A percentile compares a stretch with the other conserved stretches of the same genome.
Evolutionary conservation across 2,113 vertebrate species (phyloP).

Genomic region (Pachycephala philippinensis): DNA sequence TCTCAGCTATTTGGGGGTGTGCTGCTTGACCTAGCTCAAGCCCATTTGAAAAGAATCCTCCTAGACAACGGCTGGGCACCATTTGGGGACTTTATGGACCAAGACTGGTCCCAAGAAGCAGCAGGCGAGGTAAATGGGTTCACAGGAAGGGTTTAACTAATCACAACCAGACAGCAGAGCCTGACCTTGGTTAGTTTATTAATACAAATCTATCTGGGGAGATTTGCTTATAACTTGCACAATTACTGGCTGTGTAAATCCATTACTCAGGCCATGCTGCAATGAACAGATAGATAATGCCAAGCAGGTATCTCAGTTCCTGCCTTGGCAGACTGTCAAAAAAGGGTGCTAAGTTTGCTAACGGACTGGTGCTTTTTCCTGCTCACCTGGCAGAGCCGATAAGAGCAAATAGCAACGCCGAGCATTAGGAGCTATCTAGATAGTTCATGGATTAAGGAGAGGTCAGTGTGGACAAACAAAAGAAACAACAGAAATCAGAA

Average conservation of each 20-base stretch:
- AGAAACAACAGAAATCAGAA: neutral
- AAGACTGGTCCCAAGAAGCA: neutral
- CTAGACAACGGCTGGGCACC: neutral
- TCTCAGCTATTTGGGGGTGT: neutral
- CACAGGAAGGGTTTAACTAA: neutral
- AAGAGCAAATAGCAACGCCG: neutral
- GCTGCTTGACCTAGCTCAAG: neutral
- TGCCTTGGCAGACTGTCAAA: neutral
- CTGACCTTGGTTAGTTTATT: neutral
- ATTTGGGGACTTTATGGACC: neutral
- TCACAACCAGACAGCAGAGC: neutral
- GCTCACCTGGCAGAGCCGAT: neutral
- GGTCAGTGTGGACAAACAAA: neutral
- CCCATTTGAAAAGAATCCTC: neutral
- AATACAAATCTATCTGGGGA: neutral
- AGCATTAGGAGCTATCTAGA: neutral
- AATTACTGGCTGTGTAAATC: neutral
- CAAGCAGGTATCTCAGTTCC: neutral
- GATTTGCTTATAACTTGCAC: neutral
- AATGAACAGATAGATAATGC: neutral
- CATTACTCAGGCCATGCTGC: neutral
- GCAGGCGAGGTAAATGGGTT: rapidly evolving
- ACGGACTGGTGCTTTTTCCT: neutral
- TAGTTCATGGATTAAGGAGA: neutral
- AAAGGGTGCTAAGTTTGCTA: neutral